Percentiles rank a stretch among this genome's conserved stretches.
Evolutionary conservation across 1,140 invertebrate species (phyloP).

Genomic region (Atta colombica): DNA sequence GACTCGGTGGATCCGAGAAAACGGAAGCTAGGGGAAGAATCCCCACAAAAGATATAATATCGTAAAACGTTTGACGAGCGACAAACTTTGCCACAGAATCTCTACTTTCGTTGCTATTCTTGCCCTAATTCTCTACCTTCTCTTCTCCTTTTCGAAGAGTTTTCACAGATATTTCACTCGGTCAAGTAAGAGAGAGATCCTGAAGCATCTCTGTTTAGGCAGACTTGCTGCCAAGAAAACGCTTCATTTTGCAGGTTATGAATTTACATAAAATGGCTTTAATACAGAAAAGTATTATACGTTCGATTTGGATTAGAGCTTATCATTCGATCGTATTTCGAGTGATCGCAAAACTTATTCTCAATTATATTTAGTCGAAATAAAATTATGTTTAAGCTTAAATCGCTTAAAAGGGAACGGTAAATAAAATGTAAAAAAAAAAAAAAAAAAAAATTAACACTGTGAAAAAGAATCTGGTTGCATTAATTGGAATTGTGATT

Average conservation of each 20-base stretch:
- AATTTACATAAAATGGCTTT: constrained; percentile 41
- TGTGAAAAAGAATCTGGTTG: not conserved
- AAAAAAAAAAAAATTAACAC: not conserved
- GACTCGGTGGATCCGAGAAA: constrained; percentile 37
- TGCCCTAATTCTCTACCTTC: constrained; percentile 23
- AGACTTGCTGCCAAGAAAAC: constrained; percentile 24
- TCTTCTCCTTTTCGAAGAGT: not conserved
- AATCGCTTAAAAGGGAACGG: not conserved
- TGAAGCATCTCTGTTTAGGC: constrained; percentile 50
- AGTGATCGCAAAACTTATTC: not conserved
- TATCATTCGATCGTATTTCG: constrained; percentile 11
- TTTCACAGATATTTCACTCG: constrained; percentile 35
- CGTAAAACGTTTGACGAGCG: constrained; percentile 58
- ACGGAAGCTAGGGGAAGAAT: constrained; percentile 42
- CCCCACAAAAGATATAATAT: constrained; percentile 45
- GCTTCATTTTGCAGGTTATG: constrained; percentile 48
- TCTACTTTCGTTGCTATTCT: constrained; percentile 48
- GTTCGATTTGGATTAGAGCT: constrained; percentile 5
- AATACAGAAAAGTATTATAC: constrained; percentile 4
- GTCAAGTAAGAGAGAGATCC: constrained; percentile 3
- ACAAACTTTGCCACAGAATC: constrained; percentile 54
- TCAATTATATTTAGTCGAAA: not conserved
- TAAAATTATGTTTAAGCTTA: not conserved
- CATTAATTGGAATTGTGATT: too few species aligned
- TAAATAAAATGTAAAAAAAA: not conserved